Evolutionary conservation across 64 coral and sea anemone species (phyloP).

Genomic region (Dendronephthya gigantea): DNA sequence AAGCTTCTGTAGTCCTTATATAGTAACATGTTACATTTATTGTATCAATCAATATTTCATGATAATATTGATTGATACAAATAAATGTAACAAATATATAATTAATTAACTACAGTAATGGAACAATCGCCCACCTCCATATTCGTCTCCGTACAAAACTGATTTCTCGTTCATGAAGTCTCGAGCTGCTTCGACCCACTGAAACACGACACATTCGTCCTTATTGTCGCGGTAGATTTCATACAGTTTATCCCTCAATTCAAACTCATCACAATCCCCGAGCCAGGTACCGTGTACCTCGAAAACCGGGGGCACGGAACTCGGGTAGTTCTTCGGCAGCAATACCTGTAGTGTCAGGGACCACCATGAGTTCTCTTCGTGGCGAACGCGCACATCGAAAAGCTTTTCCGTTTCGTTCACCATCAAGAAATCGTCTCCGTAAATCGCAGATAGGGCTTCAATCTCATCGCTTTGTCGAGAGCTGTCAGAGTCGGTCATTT

Average conservation of each 20-base stretch:
- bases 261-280: conserved; percentile 50
- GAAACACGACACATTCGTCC: conserved; percentile 59
- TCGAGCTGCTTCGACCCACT: conserved; percentile 67
- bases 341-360: conserved; percentile 52
- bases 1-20: too few species aligned
- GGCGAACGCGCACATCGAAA: conserved; percentile 57
- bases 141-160: neutral
- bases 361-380: conserved; percentile 48
- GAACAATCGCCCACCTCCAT: conserved; percentile 18
- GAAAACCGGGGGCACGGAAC: conserved; percentile 49
- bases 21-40: too few species aligned
- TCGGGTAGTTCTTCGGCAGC: conserved; percentile 55
- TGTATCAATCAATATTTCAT: too few species aligned
- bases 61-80: neutral
- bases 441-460: conserved; percentile 83
- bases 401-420: conserved; percentile 52
- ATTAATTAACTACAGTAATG: neutral
- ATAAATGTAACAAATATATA: neutral
- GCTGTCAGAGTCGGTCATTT: conserved; percentile 32
- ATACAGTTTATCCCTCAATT: conserved; percentile 33
- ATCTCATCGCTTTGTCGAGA: conserved; percentile 68
- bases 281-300: conserved; percentile 76
- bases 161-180: conserved; percentile 62
- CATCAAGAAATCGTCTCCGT: conserved; percentile 78
- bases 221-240: conserved; percentile 44